These are phyloP conservation scores for Melitaea cinxia DNA, from an alignment of 1,140 invertebrate species.

Conservation along the genomic window DNA sequence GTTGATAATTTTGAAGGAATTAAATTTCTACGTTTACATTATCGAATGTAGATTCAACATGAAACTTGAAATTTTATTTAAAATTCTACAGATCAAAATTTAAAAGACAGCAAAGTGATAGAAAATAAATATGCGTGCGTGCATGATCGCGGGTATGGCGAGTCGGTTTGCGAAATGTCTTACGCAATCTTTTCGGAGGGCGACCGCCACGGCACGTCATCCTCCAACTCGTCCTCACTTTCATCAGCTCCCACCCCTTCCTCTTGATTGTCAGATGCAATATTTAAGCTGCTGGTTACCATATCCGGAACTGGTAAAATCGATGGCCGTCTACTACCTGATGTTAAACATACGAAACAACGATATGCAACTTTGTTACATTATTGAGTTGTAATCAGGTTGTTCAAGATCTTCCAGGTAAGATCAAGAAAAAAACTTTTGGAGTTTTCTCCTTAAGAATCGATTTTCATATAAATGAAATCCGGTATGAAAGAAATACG, in stretches of 20 bases:
- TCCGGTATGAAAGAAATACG: no score
- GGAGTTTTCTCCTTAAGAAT: no score
- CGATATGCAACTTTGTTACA: no score
- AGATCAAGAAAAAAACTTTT: no score
- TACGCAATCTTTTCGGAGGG: slow-evolving; percentile 95
- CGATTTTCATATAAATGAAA: no score
- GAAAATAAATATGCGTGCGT: slow-evolving; percentile 49
- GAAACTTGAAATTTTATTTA: not conserved
- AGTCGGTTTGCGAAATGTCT: slow-evolving; percentile 65
- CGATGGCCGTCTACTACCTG: slow-evolving; percentile 91
- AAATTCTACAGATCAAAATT: slow-evolving; percentile 22
- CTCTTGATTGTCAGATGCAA: slow-evolving; percentile 86
- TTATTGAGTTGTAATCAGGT: no score
- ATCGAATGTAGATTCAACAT: slow-evolving; percentile 8
- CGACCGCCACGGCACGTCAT: slow-evolving; percentile 93
- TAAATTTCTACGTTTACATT: no score
- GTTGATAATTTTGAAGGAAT: no score
- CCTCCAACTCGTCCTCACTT: slow-evolving; percentile 93
- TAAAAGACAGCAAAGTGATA: slow-evolving; percentile 36
- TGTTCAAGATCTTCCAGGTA: no score
- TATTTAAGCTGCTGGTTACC: slow-evolving; percentile 90
- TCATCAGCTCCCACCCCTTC: slow-evolving; percentile 89
- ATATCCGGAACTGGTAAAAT: slow-evolving; percentile 94
- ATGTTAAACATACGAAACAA: not conserved
- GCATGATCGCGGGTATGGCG: slow-evolving; percentile 58